Percentiles rank a stretch among this genome's conserved stretches.
Evolutionary conservation across 2,888 invertebrate genomes (phyloP).

Genomic region (Gastracanthus pulcherrimus): DNA sequence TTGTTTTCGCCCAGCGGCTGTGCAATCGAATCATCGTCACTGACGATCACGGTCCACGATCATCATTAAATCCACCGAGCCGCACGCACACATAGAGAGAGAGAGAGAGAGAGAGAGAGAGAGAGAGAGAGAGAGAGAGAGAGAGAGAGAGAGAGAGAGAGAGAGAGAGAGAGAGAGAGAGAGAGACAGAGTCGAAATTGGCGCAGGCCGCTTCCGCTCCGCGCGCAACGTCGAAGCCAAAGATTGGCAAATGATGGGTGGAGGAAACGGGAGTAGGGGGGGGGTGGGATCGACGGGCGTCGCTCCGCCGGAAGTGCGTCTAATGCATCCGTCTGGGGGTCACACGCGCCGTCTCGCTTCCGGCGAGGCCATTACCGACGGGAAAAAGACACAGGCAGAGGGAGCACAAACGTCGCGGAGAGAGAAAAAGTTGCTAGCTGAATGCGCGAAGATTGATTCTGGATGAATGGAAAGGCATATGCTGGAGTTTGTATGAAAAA

Average conservation of each 20-base stretch:
- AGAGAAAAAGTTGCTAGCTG: background rate
- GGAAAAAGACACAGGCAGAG: slow-evolving; percentile 7
- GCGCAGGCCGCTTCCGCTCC: slow-evolving; percentile 33
- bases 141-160: slow-evolving; percentile 17
- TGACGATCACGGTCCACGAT: background rate
- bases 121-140: no score
- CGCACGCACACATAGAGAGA: no score
- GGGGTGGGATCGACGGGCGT: slow-evolving; percentile 64
- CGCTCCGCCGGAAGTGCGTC: slow-evolving; percentile 80
- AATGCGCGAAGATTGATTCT: background rate
- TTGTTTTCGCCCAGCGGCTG: slow-evolving; percentile 1
- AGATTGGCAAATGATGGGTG: slow-evolving; percentile 43
- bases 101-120: no score
- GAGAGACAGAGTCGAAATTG: slow-evolving; percentile 46
- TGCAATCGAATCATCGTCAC: slow-evolving; percentile 19
- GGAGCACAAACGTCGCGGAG: background rate
- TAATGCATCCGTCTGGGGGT: slow-evolving; percentile 81
- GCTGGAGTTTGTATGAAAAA: no score
- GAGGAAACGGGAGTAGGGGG: slow-evolving; percentile 57
- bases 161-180: slow-evolving; percentile 16
- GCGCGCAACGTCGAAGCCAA: background rate
- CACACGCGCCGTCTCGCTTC: slow-evolving; percentile 76
- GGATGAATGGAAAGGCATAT: background rate
- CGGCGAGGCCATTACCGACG: slow-evolving; percentile 74
- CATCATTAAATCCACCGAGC: slow-evolving; percentile 22